A percentile compares a stretch with the other conserved stretches of the same genome.
phyloP scores from a whole-genome alignment of 2,797 vertebrate genomes.

The Enteromius treurensis region DNA sequence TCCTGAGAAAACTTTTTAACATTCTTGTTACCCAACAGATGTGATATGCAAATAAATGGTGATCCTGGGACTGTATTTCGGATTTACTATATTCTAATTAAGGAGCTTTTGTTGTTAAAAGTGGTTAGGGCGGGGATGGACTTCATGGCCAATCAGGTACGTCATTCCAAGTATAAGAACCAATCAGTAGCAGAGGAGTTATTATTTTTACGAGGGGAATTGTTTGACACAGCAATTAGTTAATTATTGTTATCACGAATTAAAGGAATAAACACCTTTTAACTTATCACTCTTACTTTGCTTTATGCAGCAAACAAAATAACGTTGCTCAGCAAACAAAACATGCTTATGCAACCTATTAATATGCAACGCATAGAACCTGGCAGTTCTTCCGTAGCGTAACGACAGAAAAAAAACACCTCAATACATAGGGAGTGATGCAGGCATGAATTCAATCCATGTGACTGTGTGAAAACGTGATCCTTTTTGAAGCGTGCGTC shows the following conservation, averaged over 20 bases:
- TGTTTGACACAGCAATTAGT: not conserved
- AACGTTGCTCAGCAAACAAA: not conserved
- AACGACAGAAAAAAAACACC: too few species aligned
- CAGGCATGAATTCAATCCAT: not conserved
- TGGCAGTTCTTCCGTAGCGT: too few species aligned
- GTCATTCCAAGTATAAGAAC: not conserved
- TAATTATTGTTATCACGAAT: not conserved
- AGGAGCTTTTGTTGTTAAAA: not conserved
- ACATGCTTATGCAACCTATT: not conserved
- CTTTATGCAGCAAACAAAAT: not conserved
- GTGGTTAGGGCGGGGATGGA: not conserved
- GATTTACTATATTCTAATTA: not conserved
- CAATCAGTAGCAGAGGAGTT: not conserved
- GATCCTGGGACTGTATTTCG: not conserved
- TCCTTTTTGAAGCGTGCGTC: not conserved
- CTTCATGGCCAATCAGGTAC: not conserved
- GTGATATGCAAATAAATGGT: not conserved
- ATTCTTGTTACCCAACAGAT: not conserved
- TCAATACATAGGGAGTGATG: too few species aligned
- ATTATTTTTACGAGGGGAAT: too few species aligned
- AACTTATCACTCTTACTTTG: not conserved
- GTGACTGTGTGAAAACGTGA: not conserved
- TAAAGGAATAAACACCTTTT: not conserved
- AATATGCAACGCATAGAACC: not conserved
- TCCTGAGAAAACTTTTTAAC: not conserved